Percentiles rank a stretch among this genome's conserved stretches.
phyloP scores from a whole-genome alignment of 2,888 invertebrate species.

The Caenorhabditis macrosperma region DNA sequence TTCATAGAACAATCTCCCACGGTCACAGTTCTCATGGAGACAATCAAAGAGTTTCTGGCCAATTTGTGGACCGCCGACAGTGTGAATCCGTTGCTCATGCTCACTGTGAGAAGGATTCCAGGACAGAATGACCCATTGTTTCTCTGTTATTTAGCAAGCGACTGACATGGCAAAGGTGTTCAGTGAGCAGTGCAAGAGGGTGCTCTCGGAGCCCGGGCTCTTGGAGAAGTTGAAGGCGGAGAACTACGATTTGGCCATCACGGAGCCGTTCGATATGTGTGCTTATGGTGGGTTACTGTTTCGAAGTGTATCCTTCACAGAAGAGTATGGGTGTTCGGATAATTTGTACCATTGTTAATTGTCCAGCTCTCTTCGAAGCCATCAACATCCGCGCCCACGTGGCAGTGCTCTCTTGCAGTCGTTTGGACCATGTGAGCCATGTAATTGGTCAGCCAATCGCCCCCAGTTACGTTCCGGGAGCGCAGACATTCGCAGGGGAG shows the following conservation, averaged over 20 bases:
- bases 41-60: background rate
- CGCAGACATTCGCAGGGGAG: constrained; percentile 24
- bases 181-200: constrained; percentile 43
- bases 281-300: constrained; percentile 22
- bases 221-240: constrained; percentile 51
- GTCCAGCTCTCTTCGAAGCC: too few relatives aligned
- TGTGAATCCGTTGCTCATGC: constrained; percentile 28
- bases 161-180: constrained; percentile 32
- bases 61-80: constrained; percentile 29
- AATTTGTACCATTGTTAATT: too few relatives aligned
- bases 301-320: too few relatives aligned
- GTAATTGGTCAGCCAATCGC: constrained; percentile 46
- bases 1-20: background rate
- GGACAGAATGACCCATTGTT: too few relatives aligned
- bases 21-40: background rate
- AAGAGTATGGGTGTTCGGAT: too few relatives aligned
- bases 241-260: constrained; percentile 63
- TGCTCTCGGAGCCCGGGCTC: constrained; percentile 29
- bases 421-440: constrained; percentile 30
- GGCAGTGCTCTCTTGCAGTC: constrained; percentile 30
- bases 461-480: constrained; percentile 43
- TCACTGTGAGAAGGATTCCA: constrained; percentile 20
- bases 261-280: constrained; percentile 64
- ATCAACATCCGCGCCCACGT: constrained; percentile 26
- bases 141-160: constrained; percentile 9